Percentiles rank a stretch among this genome's conserved stretches.
Evolutionary conservation across 2,113 vertebrate genomes (phyloP).

Genomic region (Symphodus melops): DNA sequence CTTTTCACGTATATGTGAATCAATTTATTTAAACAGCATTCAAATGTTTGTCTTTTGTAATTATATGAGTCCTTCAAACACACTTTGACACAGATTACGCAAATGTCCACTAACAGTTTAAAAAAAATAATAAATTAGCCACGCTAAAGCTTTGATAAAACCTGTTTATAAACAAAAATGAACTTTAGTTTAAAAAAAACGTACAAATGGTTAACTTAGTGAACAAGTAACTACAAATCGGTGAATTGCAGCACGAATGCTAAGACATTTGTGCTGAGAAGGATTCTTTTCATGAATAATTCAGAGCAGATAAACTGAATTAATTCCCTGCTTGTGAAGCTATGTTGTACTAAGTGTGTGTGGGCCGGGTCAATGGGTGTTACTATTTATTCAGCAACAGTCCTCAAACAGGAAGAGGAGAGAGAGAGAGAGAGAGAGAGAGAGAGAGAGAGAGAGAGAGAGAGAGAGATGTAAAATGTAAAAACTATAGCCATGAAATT

Average conservation of each 20-base stretch:
- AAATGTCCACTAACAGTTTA: too few species aligned
- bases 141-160: too few species aligned
- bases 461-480: too few species aligned
- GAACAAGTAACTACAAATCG: background rate
- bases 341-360: conserved; percentile 53
- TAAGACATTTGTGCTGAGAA: conserved; percentile 8
- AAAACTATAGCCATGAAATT: too few species aligned
- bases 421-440: background rate
- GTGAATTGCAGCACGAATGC: background rate
- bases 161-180: too few species aligned
- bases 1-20: too few species aligned
- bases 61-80: too few species aligned
- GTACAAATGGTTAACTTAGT: background rate
- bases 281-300: conserved; percentile 58
- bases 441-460: background rate
- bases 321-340: conserved; percentile 43
- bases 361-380: conserved; percentile 34
- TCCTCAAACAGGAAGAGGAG: conserved; percentile 27
- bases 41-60: too few species aligned
- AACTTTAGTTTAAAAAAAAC: too few species aligned
- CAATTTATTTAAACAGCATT: too few species aligned
- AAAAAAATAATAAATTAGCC: too few species aligned
- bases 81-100: too few species aligned
- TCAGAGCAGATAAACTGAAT: conserved; percentile 59
- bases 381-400: conserved; percentile 45